These are phyloP conservation scores for Platysternon megacephalum DNA, from an alignment of 2,113 vertebrate genomes.

Conservation along the genomic window DNA sequence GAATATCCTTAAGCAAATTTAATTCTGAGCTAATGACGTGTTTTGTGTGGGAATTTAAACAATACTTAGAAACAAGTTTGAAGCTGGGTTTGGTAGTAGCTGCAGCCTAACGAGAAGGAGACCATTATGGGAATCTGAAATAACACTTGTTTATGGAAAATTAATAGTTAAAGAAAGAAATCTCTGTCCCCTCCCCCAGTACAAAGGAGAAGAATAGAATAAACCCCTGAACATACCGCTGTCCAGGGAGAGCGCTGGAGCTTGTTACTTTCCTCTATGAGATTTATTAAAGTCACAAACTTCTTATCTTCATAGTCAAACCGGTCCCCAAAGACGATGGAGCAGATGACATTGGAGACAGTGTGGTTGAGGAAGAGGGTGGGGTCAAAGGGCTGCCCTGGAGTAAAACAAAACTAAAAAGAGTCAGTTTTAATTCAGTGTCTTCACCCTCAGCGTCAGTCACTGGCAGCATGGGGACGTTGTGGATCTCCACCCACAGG, in stretches of 20 bases:
- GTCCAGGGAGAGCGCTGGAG: not conserved
- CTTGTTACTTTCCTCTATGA: conserved; percentile 34
- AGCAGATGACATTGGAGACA: conserved; percentile 79
- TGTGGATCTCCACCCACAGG: not conserved
- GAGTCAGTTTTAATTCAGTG: not conserved
- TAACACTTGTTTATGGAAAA: not conserved
- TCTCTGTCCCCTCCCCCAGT: not conserved
- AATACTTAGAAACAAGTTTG: not conserved
- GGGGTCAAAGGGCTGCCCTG: conserved; percentile 62
- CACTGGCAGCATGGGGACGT: not conserved
- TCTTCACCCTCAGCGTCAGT: not conserved
- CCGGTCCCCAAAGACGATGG: conserved; percentile 75
- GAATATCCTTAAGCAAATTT: no score
- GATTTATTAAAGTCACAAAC: conserved; percentile 58
- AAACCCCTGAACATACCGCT: conserved; percentile 28
- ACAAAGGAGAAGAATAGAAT: not conserved
- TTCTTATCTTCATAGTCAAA: conserved; percentile 77
- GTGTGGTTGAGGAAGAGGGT: conserved; percentile 31
- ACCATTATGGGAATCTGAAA: not conserved
- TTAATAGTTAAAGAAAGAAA: not conserved
- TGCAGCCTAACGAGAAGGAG: not conserved
- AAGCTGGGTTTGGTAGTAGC: not conserved
- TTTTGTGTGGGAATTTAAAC: not conserved
- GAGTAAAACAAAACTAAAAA: not conserved
- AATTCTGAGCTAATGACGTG: no score